Evolutionary conservation across 2,888 invertebrate species (phyloP).

Genomic region (Lycocerus yunnanus): DNA sequence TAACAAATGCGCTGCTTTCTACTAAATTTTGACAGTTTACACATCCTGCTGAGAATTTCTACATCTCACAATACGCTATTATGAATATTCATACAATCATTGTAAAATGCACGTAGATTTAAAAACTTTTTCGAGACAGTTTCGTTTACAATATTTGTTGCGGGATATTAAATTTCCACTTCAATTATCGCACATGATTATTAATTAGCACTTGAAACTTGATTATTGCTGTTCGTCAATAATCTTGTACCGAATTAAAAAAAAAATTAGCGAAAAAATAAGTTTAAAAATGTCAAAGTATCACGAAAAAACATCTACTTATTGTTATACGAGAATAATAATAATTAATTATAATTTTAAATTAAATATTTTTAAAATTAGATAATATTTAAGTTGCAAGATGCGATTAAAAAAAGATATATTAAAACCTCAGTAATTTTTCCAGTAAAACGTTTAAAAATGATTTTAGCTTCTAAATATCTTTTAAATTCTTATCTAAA

Average conservation of each 20-base stretch:
- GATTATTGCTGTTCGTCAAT: too few relatives aligned
- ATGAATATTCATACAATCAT: conserved; percentile 22
- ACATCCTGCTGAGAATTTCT: conserved; percentile 12
- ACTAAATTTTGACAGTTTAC: conserved; percentile 19
- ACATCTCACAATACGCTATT: conserved; percentile 22
- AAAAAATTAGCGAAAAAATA: too few relatives aligned
- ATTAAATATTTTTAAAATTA: background rate
- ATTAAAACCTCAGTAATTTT: background rate
- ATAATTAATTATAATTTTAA: background rate
- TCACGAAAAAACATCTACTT: background rate
- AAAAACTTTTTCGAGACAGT: background rate
- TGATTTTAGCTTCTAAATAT: background rate
- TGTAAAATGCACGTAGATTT: background rate
- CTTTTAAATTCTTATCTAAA: conserved; percentile 10
- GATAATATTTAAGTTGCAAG: background rate
- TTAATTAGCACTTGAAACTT: too few relatives aligned
- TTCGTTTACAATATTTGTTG: too few relatives aligned
- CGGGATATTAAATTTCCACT: too few relatives aligned
- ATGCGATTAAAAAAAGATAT: background rate
- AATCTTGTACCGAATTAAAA: too few relatives aligned
- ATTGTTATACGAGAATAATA: background rate
- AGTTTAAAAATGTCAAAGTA: background rate
- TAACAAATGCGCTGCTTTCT: conserved; percentile 12
- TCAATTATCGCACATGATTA: too few relatives aligned
- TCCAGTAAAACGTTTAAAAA: background rate